A percentile compares a stretch with the other conserved stretches of the same genome.
Conservation (phyloP, 2,888 invertebrate species). For the Monopis laevigella region DNA sequence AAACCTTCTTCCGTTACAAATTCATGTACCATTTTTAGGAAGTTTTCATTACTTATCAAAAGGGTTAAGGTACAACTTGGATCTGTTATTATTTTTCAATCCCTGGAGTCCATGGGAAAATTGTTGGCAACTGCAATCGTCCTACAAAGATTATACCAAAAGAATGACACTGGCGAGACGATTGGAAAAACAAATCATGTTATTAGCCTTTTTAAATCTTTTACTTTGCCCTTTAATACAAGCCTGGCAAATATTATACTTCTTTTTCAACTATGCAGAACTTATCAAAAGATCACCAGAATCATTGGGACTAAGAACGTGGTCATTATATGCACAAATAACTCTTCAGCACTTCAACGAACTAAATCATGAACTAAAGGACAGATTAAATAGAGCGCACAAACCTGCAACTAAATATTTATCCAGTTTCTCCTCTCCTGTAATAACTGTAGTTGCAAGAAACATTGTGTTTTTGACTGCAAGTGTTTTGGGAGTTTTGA, state of each 20-base stretch:
- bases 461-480: constrained; percentile 90
- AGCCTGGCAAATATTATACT: constrained; percentile 93
- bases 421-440: constrained; percentile 88
- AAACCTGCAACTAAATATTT: constrained; percentile 92
- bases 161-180: constrained; percentile 81
- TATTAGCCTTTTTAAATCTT: constrained; percentile 85
- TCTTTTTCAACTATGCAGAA: constrained; percentile 93
- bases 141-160: constrained; percentile 84
- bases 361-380: constrained; percentile 94
- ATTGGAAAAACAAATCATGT: constrained; percentile 76
- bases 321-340: constrained; percentile 92
- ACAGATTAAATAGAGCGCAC: constrained; percentile 91
- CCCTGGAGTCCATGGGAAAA: constrained; percentile 97
- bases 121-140: constrained; percentile 93
- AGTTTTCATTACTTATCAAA: constrained; percentile 89
- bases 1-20: constrained; percentile 85
- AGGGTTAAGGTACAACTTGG: constrained; percentile 89
- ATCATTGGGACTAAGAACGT: constrained; percentile 84
- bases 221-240: constrained; percentile 88
- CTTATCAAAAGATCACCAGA: constrained; percentile 89
- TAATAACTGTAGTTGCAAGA: constrained; percentile 79
- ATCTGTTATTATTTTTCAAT: constrained; percentile 91
- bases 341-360: constrained; percentile 98
- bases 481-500: constrained; percentile 82
- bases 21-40: constrained; percentile 84